Evolutionary conservation across 2,113 vertebrate species (phyloP), one percentile per base, ranked within the genome.

Genomic region (Podarcis cretensis): DNA sequence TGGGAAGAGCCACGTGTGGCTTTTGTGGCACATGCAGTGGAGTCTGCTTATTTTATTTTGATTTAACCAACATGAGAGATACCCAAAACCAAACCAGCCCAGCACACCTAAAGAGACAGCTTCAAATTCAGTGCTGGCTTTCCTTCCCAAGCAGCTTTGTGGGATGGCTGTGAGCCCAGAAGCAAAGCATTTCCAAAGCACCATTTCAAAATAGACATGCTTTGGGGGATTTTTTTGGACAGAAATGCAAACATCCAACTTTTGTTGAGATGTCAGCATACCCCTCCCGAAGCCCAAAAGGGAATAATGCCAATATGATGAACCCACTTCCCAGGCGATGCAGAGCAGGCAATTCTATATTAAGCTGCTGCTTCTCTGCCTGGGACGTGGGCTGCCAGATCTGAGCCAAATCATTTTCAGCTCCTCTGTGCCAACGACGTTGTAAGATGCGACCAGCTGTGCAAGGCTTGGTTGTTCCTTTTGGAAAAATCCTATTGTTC

Each of bases 301-400:
- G 93, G 89, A 93, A 85, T 79, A 69, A 30, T 87, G 93, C 91
- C 79, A 92, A 93, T 91, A 94, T 90, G 90, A 89, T 90, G 90
- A 89, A 94, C 90, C 92, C 88, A 66, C 5, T 87, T 77, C 76
- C 85, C 92, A 71, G 91, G 83, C 71, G 90, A 90, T 57, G 86
- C 1, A 76, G 25, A 86, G 57, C 81, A 85, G 78, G 76, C 78
- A 88, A 14, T n/a, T 37, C 57, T 23, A 21, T 18, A 35, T 32
- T 32, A 65, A n/a, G 80, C 80, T 65, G n/a, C 1, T 13, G 80
- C 80, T 65, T n/a, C 1, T 5, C 43, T 57, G 43, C 13, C 25
- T 5, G 30, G 14, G 13, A 63, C 5, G 59, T 63, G 59, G 59
- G 59, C 59, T 63, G 14, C 76, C 76, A 1, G 13, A 25, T 13